Conservation (phyloP, 2,888 invertebrate species). For the Parascotia fuliginaria region DNA sequence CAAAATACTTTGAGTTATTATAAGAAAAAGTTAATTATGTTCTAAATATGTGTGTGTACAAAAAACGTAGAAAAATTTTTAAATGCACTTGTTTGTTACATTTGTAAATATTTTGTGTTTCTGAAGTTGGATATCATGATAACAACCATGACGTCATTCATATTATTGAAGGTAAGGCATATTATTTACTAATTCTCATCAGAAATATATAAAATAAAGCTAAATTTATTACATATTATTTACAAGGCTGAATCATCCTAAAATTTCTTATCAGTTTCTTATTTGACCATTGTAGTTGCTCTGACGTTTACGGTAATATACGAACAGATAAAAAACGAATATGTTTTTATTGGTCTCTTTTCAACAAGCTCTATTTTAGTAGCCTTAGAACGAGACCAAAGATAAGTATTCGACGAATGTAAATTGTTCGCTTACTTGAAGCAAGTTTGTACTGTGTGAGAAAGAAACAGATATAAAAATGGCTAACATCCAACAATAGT, state of each 20-base stretch:
- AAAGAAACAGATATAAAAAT: slow-evolving; percentile 71
- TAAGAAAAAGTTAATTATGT: slow-evolving; percentile 46
- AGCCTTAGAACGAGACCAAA: slow-evolving; percentile 30
- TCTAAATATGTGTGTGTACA: slow-evolving; percentile 63
- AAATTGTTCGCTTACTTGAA: slow-evolving; percentile 38
- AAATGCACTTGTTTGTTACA: slow-evolving; percentile 47
- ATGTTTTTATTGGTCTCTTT: slow-evolving; percentile 55
- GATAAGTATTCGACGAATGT: slow-evolving; percentile 6
- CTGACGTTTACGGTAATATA: slow-evolving; percentile 70
- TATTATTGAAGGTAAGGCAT: slow-evolving; percentile 79
- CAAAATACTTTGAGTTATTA: slow-evolving; percentile 56
- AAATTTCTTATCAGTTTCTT: slow-evolving; percentile 72
- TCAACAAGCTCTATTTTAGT: slow-evolving; percentile 24
- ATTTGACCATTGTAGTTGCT: slow-evolving; percentile 70
- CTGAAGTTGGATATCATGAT: slow-evolving; percentile 82
- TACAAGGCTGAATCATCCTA: slow-evolving; percentile 58
- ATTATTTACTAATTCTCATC: slow-evolving; percentile 24
- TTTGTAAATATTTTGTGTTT: slow-evolving; percentile 72
- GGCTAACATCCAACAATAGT: slow-evolving; percentile 47
- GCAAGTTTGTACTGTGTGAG: slow-evolving; percentile 57
- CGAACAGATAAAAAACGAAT: slow-evolving; percentile 38
- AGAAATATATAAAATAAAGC: slow-evolving; percentile 20
- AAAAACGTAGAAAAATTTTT: slow-evolving; percentile 57
- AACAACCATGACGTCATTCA: slow-evolving; percentile 86
- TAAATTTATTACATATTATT: slow-evolving; percentile 31